Base-by-base conservation (phyloP, 2,888 invertebrate genomes). In the Drosophila atroscutellata region DNA sequence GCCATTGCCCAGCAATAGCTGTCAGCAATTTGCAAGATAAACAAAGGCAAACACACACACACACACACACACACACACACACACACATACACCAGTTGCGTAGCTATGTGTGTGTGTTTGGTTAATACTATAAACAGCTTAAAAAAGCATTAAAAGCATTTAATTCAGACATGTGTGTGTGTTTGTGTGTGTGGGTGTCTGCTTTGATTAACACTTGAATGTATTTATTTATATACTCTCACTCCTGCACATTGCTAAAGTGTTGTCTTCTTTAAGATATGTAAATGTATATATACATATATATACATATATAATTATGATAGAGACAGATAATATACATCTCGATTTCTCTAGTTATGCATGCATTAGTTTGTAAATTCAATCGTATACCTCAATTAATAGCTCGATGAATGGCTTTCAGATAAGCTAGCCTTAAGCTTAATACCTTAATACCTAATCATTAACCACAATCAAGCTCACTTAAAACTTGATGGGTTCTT, bases 81-180 rank as follows among this genome's bases (percentile, higher is more conserved):
- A 26, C 47, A 50, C 20, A 20, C 65, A 50, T 57, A 55, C 52
- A 32, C 51, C 32, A 15, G 15, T 8, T 57, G 30, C 9, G 13
- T 42, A 26, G 50, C 45, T 55, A 34, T 67, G 45, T 47, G 49
- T 51, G 59, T 32, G 3, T 65, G 54, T 56, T 51, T 57, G 75
- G 56, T 57, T 64, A 74, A 74, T 58, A 78, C 76, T 69, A 81
- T 83, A 86, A 86, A 81, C 76, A 78, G 84, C 84, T 83, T 83
- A 72, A 83, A 75, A 60, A 49, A 49, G 72, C 67, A 86, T 83
- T 81, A 81, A 71, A 56, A 56, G 70, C 72, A 62, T 75, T 77
- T 68, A 73, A 54, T 45, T 52, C 26, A n/a, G 28, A 56, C 57
- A 18, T 60, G 45, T 30, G 24, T 47, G 24, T 32, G 36, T 30